phyloP scores from a whole-genome alignment of 2,113 vertebrate genomes.

The Trochalopteron elliotii region DNA sequence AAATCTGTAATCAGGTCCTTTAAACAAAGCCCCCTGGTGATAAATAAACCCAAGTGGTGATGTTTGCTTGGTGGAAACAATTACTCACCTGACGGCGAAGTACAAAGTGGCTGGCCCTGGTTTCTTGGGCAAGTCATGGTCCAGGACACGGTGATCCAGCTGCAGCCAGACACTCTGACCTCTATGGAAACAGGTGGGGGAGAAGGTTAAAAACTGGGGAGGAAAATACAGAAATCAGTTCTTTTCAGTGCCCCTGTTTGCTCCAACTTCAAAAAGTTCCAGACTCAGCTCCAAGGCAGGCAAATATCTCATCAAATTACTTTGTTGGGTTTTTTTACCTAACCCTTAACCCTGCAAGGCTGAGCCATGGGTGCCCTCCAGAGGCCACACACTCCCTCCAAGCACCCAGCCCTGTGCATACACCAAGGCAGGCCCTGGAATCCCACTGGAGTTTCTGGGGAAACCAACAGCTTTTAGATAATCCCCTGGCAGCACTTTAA shows the following conservation, averaged over 20 bases:
- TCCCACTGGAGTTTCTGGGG: neutral
- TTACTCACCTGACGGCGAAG: slow-evolving; percentile 90
- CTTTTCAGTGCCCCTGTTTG: rapidly evolving
- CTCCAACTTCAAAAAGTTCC: neutral
- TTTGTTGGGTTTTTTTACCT: neutral
- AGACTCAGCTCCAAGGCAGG: neutral
- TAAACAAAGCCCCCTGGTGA: neutral
- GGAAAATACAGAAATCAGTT: neutral
- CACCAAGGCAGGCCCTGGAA: neutral
- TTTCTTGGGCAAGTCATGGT: slow-evolving; percentile 93
- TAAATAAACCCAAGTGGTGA: neutral
- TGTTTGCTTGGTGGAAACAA: slow-evolving; percentile 11
- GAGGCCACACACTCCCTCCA: slow-evolving; percentile 1
- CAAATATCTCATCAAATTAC: neutral
- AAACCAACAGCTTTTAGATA: neutral
- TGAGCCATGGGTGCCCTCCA: slow-evolving; percentile 69
- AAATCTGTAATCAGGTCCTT: neutral
- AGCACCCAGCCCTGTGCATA: neutral
- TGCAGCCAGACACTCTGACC: slow-evolving; percentile 96
- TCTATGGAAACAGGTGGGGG: slow-evolving; percentile 68
- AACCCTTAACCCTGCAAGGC: neutral
- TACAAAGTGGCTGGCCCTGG: slow-evolving; percentile 81
- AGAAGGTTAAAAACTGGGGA: neutral
- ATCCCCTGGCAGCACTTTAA: neutral
- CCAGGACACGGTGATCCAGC: slow-evolving; percentile 92